These are phyloP conservation scores for Myxocyprinus asiaticus DNA, from an alignment of 2,113 vertebrate species.

Conservation along the genomic window DNA sequence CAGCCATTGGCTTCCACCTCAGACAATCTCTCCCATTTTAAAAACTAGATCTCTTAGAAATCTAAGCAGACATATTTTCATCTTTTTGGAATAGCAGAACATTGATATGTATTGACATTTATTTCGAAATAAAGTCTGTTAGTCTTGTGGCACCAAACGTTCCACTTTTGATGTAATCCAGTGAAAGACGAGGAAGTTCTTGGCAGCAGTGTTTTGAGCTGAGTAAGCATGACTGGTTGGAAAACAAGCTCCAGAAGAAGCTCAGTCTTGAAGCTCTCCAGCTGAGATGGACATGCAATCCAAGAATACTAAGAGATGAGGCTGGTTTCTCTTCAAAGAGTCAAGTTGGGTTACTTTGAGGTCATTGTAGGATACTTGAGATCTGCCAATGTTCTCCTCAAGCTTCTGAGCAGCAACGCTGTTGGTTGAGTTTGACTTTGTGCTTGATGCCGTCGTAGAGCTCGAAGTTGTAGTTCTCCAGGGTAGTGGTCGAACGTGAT, in stretches of 20 bases:
- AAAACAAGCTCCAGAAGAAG: conserved; percentile 12
- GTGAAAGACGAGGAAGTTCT: conserved; percentile 22
- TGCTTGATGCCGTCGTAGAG: conserved; percentile 98
- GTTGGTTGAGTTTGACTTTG: conserved; percentile 98
- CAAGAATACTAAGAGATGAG: conserved; percentile 48
- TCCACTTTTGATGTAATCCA: conserved; percentile 45
- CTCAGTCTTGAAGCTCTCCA: conserved; percentile 15
- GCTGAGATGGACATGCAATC: conserved; percentile 47
- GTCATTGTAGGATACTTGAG: conserved; percentile 9
- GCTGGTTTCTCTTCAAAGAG: conserved; percentile 34
- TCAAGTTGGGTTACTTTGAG: background rate
- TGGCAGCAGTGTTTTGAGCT: conserved; percentile 1
- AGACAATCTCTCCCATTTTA: conserved; percentile 57
- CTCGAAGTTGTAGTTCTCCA: conserved; percentile 99
- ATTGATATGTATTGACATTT: conserved; percentile 78
- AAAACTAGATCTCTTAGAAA: conserved; percentile 65
- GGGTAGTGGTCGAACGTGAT: conserved; percentile 91
- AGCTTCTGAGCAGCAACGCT: conserved; percentile 96
- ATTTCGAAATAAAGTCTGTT: conserved; percentile 62
- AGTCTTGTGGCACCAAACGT: conserved; percentile 34
- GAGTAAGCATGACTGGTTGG: conserved; percentile 5
- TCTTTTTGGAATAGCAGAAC: conserved; percentile 62
- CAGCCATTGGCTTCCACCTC: background rate
- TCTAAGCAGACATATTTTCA: conserved; percentile 57
- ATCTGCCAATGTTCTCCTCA: conserved; percentile 66